These are phyloP conservation scores for Clarias magur DNA, from an alignment of 2,113 vertebrate genomes.

Conservation along the genomic window DNA sequence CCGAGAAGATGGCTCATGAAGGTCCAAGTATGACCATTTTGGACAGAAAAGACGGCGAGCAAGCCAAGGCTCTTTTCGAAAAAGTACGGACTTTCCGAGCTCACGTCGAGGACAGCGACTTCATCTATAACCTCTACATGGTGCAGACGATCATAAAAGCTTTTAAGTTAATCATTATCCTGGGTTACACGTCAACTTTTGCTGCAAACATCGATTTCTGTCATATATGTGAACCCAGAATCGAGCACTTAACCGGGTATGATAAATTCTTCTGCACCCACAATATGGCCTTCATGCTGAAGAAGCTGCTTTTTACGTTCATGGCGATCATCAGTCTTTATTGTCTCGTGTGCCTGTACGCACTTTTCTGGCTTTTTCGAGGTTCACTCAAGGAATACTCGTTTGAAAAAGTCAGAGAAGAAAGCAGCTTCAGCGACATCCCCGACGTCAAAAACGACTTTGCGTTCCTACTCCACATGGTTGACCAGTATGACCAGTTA, in stretches of 20 bases:
- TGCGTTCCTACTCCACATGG: slow-evolving; percentile 97
- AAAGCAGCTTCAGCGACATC: slow-evolving; percentile 98
- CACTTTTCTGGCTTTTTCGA: slow-evolving; percentile 93
- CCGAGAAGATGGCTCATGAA: slow-evolving; percentile 85
- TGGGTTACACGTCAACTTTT: slow-evolving; percentile 91
- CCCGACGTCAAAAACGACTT: slow-evolving; percentile 98
- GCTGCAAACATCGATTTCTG: slow-evolving; percentile 85
- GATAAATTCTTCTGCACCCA: slow-evolving; percentile 87
- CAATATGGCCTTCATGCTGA: slow-evolving; percentile 97
- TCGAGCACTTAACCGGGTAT: slow-evolving; percentile 88
- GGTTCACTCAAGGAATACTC: slow-evolving; percentile 95
- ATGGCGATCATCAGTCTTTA: slow-evolving; percentile 93
- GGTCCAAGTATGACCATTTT: slow-evolving; percentile 93
- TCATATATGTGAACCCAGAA: slow-evolving; percentile 80
- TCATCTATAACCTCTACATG: slow-evolving; percentile 97
- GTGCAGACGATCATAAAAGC: slow-evolving; percentile 93
- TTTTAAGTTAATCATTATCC: slow-evolving; percentile 91
- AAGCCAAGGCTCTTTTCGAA: slow-evolving; percentile 90
- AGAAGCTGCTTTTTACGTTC: slow-evolving; percentile 91
- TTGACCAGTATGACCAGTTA: slow-evolving; percentile 94
- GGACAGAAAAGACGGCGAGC: slow-evolving; percentile 80
- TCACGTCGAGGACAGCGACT: slow-evolving; percentile 93
- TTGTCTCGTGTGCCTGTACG: slow-evolving; percentile 91
- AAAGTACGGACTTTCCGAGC: slow-evolving; percentile 91
- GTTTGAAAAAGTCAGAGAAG: slow-evolving; percentile 94